Percentiles rank a stretch among this genome's conserved stretches.
Evolutionary conservation across 1,140 invertebrate genomes (phyloP).

Genomic region (Eumeta japonica): DNA sequence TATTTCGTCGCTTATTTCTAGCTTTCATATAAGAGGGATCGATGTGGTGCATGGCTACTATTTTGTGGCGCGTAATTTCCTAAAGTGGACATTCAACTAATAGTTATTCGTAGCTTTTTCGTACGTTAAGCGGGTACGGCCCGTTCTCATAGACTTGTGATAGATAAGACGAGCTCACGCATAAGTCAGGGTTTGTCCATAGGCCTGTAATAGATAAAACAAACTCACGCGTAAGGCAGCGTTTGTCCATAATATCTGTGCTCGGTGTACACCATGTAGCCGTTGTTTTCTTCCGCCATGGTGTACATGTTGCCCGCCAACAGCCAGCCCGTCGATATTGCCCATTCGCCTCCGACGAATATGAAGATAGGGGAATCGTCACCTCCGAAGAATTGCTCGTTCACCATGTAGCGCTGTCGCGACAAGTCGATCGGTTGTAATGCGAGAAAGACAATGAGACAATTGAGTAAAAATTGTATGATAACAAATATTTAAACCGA

Average conservation of each 20-base stretch:
- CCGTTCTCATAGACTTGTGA: too few relatives aligned
- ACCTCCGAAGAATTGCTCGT: constrained; percentile 61
- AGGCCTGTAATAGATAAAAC: neutral
- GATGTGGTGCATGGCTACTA: too few relatives aligned
- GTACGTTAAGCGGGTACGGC: too few relatives aligned
- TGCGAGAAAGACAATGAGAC: neutral
- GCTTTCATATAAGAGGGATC: too few relatives aligned
- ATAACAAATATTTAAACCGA: too few relatives aligned
- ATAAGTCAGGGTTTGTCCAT: too few relatives aligned
- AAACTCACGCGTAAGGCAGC: constrained; percentile 66
- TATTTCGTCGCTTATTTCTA: too few relatives aligned
- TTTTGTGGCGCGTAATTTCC: too few relatives aligned
- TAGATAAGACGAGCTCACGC: too few relatives aligned
- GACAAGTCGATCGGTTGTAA: constrained; percentile 3
- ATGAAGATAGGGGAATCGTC: constrained; percentile 54
- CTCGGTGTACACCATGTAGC: constrained; percentile 69
- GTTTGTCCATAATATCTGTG: constrained; percentile 83
- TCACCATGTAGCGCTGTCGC: constrained; percentile 66
- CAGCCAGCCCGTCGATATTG: constrained; percentile 54
- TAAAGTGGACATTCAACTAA: too few relatives aligned
- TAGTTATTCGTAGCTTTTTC: too few relatives aligned
- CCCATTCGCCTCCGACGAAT: constrained; percentile 70
- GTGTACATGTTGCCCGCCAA: constrained; percentile 59
- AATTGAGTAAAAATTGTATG: too few relatives aligned
- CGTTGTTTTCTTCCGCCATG: constrained; percentile 64